Percentiles rank a stretch among this genome's conserved stretches.
These are phyloP conservation scores for Myopa testacea DNA, from an alignment of 2,888 invertebrate genomes.

Conservation along the genomic window DNA sequence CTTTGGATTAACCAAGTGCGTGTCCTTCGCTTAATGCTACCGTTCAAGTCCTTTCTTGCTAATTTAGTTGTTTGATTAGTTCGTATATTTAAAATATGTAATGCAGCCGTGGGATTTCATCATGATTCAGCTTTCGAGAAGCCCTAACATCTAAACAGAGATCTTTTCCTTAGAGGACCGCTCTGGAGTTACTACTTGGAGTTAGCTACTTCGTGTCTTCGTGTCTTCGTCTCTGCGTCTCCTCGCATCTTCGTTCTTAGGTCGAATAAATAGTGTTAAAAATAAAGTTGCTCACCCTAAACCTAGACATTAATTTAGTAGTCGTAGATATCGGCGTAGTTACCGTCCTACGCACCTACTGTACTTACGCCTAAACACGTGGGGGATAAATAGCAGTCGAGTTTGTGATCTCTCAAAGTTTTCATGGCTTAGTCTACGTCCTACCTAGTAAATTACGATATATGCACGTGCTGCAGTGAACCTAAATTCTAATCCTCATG, in stretches of 20 bases:
- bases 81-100: constrained; percentile 36
- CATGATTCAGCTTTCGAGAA: not conserved
- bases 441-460: not conserved
- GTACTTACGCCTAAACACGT: constrained; percentile 53
- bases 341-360: constrained; percentile 49
- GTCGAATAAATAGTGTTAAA: not conserved
- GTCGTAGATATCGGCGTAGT: constrained; percentile 9
- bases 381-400: constrained; percentile 65
- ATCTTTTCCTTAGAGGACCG: constrained; percentile 61
- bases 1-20: not conserved
- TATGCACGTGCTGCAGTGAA: not conserved
- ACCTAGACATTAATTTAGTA: constrained; percentile 29
- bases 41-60: constrained; percentile 15
- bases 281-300: constrained; percentile 42
- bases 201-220: not conserved
- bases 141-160: constrained; percentile 52
- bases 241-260: not conserved
- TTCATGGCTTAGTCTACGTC: constrained; percentile 1
- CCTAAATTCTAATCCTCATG: constrained; percentile 60
- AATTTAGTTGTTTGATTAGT: not conserved
- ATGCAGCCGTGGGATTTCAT: not conserved
- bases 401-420: constrained; percentile 31
- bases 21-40: constrained; percentile 4
- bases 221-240: not conserved
- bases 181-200: constrained; percentile 50